Conservation (phyloP, 2,888 invertebrate species). For the Plebejus melissa region DNA sequence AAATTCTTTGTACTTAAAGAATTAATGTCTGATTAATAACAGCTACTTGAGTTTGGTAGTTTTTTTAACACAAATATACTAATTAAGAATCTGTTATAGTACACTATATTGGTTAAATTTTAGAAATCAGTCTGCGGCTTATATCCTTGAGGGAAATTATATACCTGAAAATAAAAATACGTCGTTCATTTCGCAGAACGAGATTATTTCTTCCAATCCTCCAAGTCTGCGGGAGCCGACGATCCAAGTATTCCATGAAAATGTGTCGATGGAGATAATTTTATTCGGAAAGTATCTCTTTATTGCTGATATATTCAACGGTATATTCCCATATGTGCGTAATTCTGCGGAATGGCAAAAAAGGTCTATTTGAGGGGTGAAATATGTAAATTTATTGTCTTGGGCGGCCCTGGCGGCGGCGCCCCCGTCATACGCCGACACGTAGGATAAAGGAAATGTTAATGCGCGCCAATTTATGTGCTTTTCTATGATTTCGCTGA, state of each 20-base stretch:
- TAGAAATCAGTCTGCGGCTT: not conserved
- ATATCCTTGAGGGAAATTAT: not conserved
- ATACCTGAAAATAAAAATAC: not conserved
- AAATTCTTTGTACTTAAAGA: no score
- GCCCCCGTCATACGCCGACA: constrained; percentile 78
- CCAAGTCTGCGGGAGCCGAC: not conserved
- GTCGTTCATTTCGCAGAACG: not conserved
- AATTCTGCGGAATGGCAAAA: constrained; percentile 79
- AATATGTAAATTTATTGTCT: constrained; percentile 80
- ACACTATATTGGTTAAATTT: not conserved
- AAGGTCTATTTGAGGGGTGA: constrained; percentile 80
- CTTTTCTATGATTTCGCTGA: constrained; percentile 79
- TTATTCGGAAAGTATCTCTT: constrained; percentile 76
- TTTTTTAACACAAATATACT: no score
- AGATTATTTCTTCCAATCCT: constrained; percentile 6
- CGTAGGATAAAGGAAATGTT: constrained; percentile 79
- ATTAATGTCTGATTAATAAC: not conserved
- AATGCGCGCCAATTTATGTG: constrained; percentile 78
- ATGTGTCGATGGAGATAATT: constrained; percentile 75
- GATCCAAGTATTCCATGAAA: constrained; percentile 45
- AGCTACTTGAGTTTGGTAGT: no score
- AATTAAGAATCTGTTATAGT: not conserved
- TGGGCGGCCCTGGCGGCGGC: constrained; percentile 67
- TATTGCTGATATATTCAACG: constrained; percentile 78
- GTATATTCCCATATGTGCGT: constrained; percentile 80